A percentile compares a stretch with the other conserved stretches of the same genome.
These are phyloP conservation scores for Perdita meconis DNA, from an alignment of 2,888 invertebrate species.

Conservation along the genomic window DNA sequence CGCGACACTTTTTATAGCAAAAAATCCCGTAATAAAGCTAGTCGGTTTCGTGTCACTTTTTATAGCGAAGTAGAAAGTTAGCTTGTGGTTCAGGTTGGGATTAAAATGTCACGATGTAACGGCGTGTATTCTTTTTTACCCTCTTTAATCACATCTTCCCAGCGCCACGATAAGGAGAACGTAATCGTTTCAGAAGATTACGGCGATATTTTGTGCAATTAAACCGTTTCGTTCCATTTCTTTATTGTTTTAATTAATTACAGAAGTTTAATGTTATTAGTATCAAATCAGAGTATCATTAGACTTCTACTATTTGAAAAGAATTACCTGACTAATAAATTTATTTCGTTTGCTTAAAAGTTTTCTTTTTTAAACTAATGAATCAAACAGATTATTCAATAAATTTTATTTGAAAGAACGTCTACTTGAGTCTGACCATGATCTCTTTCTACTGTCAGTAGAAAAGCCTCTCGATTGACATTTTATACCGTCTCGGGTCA, in stretches of 20 bases:
- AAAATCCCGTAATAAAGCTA: constrained; percentile 63
- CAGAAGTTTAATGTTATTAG: no score
- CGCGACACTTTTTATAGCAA: constrained; percentile 67
- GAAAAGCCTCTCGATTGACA: constrained; percentile 74
- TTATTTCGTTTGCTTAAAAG: no score
- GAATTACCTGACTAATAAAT: no score
- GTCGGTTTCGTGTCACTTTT: constrained; percentile 70
- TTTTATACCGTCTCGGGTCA: constrained; percentile 77
- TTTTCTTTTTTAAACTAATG: no score
- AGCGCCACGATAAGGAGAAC: not conserved
- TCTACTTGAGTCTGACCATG: not conserved
- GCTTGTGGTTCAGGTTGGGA: constrained; percentile 70
- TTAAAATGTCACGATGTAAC: constrained; percentile 69
- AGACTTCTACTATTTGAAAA: no score
- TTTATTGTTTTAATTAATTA: no score
- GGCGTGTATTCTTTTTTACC: constrained; percentile 37
- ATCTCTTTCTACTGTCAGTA: constrained; percentile 59
- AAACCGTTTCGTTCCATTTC: no score
- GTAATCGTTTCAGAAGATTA: not conserved
- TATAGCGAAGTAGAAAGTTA: constrained; percentile 71
- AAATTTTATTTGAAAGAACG: no score
- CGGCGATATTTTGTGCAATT: no score
- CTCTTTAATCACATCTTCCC: constrained; percentile 10
- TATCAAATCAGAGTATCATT: no score
- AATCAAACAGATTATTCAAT: no score